Evolutionary conservation across 1,140 invertebrate genomes (phyloP), one percentile per base, ranked within the genome.

Genomic region (Drosophila prosaltans): DNA sequence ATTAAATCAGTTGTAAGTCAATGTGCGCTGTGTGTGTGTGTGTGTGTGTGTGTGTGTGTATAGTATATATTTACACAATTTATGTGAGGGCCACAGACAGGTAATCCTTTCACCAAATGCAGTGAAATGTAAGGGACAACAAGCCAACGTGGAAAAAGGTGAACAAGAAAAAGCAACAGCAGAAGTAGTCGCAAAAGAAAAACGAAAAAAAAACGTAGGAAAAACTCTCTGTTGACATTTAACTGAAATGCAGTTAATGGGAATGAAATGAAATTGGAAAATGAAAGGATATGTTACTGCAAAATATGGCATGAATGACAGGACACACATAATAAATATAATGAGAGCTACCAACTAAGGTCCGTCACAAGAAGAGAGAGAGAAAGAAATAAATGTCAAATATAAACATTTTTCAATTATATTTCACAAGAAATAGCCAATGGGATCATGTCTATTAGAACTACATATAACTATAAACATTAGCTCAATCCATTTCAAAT

Each of bases 1-100:
- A 83, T 84, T 84, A 83, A 84, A 84, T 84, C 81, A 84, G 81
- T 77, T 84, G 81, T 84, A 84, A 83, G 81, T 80, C 81, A 83
- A 51, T 51, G 45, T 51, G 45, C 45, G 45, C 21, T 51, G 45
- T 58, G 45, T 72, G 16, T 16, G 16, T 71, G 30, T 59, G 32
- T 59, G n/a, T 39, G 32, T 39, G 3, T 59, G 30, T 58, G 32
- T 36, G 2, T 21, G n/a, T 7, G 8, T 58, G 55, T 36, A 39
- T 59, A 39, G 80, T 71, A 80, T 83, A 77, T 80, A 84, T 83
- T 84, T 84, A 67, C 81, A 83, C 73, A 83, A 84, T 77, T 79
- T 80, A 74, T 80, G 70, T 57, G 57, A 62, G 26, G 55, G 39
- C 48, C 58, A 65, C 21, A 57, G 57, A 70, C 65, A 61, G 72